Evolutionary conservation across 1,140 invertebrate species (phyloP).

Genomic region (Atta texana): DNA sequence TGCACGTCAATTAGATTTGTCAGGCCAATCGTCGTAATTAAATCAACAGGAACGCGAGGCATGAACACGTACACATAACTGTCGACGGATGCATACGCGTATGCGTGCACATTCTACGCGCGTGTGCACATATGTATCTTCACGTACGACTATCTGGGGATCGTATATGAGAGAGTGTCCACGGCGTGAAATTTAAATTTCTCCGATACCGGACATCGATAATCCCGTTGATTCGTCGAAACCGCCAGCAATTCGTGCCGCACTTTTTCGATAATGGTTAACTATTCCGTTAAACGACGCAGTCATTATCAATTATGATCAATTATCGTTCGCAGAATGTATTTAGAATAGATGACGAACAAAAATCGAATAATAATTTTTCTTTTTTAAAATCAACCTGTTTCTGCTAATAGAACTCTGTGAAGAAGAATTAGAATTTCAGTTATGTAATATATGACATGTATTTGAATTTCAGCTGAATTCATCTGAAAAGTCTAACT

Average conservation of each 20-base stretch:
- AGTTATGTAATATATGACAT: neutral
- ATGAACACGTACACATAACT: slow-evolving; percentile 62
- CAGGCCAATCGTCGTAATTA: slow-evolving; percentile 81
- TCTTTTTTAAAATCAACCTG: neutral
- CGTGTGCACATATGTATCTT: neutral
- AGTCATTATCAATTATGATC: slow-evolving; percentile 40
- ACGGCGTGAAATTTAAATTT: slow-evolving; percentile 80
- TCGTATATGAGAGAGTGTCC: slow-evolving; percentile 44
- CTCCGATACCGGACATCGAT: slow-evolving; percentile 72
- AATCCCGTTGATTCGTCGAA: slow-evolving; percentile 76
- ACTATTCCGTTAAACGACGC: slow-evolving; percentile 36
- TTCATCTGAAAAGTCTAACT: neutral
- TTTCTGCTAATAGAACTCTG: neutral
- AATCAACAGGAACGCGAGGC: slow-evolving; percentile 76
- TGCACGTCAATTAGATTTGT: slow-evolving; percentile 83
- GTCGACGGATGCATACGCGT: slow-evolving; percentile 43
- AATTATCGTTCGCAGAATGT: slow-evolving; percentile 55
- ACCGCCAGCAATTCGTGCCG: slow-evolving; percentile 61
- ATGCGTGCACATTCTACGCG: neutral
- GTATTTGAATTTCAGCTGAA: neutral
- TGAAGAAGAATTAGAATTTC: neutral
- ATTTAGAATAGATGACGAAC: neutral
- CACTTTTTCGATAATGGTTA: slow-evolving; percentile 66
- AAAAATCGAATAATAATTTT: neutral
- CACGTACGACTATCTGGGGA: slow-evolving; percentile 27